Conservation (phyloP, 2,888 invertebrate species). For the Drosophila incognita region DNA sequence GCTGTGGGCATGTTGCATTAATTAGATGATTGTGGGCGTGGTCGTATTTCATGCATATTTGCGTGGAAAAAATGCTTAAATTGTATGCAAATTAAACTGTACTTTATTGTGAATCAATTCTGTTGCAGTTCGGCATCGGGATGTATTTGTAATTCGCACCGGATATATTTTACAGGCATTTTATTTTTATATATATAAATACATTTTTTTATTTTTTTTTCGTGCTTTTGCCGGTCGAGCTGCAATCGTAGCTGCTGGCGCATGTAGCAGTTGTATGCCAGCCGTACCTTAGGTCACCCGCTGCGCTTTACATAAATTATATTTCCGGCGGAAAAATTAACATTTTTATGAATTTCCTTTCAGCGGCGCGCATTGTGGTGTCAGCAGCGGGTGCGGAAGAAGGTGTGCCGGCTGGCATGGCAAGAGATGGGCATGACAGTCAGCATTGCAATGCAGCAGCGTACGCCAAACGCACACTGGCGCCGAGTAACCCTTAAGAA, state of each 20-base stretch:
- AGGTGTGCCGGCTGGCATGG: not conserved
- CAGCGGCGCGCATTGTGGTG: slow-evolving; percentile 76
- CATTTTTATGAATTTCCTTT: slow-evolving; percentile 82
- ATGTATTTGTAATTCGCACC: slow-evolving; percentile 75
- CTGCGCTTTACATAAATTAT: slow-evolving; percentile 81
- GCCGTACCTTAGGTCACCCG: slow-evolving; percentile 71
- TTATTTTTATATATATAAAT: not conserved
- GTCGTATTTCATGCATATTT: slow-evolving; percentile 57
- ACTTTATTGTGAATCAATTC: slow-evolving; percentile 49
- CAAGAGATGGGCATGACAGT: slow-evolving; percentile 40
- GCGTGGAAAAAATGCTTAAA: slow-evolving; percentile 38
- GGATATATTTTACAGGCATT: slow-evolving; percentile 71
- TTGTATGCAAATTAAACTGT: slow-evolving; percentile 62
- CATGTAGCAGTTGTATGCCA: slow-evolving; percentile 12
- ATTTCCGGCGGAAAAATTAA: slow-evolving; percentile 81
- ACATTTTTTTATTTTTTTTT: not conserved
- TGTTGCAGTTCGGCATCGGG: slow-evolving; percentile 28
- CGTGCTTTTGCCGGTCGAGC: slow-evolving; percentile 10
- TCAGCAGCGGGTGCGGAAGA: slow-evolving; percentile 45
- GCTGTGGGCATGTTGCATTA: slow-evolving; percentile 50
- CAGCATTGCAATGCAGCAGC: slow-evolving; percentile 47
- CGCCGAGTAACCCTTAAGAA: slow-evolving; percentile 55
- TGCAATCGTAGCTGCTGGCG: slow-evolving; percentile 53
- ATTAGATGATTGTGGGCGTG: slow-evolving; percentile 60
- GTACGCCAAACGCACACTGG: slow-evolving; percentile 65